Percentiles rank a stretch among this genome's conserved stretches.
phyloP scores from a whole-genome alignment of 2,113 vertebrate species.

The Osmerus eperlanus region DNA sequence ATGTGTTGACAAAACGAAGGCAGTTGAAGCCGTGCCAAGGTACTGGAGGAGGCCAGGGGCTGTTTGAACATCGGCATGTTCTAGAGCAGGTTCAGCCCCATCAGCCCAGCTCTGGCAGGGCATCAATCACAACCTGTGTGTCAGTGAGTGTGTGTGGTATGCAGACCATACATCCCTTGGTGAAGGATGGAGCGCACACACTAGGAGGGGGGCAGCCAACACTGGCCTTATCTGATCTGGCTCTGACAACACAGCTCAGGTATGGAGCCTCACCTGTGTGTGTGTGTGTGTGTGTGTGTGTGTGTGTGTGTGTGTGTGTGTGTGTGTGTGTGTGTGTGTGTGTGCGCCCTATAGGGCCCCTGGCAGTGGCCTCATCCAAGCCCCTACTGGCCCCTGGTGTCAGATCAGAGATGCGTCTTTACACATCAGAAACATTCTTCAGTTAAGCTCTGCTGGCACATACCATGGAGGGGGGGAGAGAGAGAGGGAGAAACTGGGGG shows the following conservation, averaged over 20 bases:
- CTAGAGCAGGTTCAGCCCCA: too few relatives aligned
- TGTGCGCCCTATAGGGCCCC: background rate
- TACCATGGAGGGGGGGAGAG: background rate
- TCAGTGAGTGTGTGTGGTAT: too few relatives aligned
- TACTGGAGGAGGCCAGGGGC: too few relatives aligned
- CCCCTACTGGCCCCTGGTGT: background rate
- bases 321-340: background rate
- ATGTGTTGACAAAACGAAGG: too few relatives aligned
- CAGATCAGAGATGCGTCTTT: background rate
- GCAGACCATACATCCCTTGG: too few relatives aligned
- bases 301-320: too few relatives aligned
- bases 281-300: background rate
- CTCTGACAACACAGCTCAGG: background rate
- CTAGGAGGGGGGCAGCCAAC: background rate
- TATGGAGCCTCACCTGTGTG: background rate
- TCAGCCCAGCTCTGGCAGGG: too few relatives aligned
- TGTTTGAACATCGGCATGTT: too few relatives aligned
- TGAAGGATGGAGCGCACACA: background rate
- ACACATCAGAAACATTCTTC: constrained; percentile 2
- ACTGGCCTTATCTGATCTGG: background rate
- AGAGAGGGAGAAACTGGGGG: too few relatives aligned
- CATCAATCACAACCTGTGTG: too few relatives aligned
- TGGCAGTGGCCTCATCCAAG: background rate
- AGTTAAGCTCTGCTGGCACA: background rate
- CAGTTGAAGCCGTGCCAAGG: too few relatives aligned